Percentiles rank a stretch among this genome's conserved stretches.
These are phyloP conservation scores for Brachypodius melanocephalos DNA, from an alignment of 2,113 vertebrate species.

Conservation along the genomic window DNA sequence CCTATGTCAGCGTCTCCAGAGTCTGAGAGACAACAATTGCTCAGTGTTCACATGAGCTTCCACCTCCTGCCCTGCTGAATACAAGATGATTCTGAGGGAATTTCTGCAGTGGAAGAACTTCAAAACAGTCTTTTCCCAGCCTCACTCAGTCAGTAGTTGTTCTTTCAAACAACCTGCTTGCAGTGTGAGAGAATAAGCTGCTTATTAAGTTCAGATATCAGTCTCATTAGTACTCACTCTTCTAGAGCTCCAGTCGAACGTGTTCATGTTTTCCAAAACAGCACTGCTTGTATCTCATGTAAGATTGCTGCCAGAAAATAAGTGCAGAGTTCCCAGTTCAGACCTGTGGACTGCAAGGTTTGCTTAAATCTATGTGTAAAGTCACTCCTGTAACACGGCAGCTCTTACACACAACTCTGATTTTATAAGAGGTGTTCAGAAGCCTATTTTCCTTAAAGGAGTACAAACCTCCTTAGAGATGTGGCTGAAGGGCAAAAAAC, in stretches of 20 bases:
- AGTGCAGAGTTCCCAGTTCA: neutral
- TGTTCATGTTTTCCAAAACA: neutral
- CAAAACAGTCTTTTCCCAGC: neutral
- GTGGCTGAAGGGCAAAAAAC: neutral
- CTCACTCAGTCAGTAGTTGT: neutral
- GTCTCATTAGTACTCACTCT: neutral
- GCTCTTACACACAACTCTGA: neutral
- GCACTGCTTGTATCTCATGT: neutral
- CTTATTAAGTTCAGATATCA: neutral
- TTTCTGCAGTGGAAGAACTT: neutral
- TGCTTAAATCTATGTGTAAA: neutral
- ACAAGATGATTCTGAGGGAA: neutral
- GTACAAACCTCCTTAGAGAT: neutral
- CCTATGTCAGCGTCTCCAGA: fast-evolving
- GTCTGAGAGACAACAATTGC: neutral
- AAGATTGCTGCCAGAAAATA: neutral
- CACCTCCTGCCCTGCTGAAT: neutral
- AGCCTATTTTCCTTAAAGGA: neutral
- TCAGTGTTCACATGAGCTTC: neutral
- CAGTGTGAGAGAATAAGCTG: neutral
- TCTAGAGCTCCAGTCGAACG: neutral
- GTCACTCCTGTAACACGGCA: neutral
- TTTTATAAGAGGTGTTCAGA: neutral
- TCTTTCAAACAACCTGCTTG: neutral
- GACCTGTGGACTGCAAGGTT: neutral